These are phyloP conservation scores for Sericinus montela DNA, from an alignment of 2,888 invertebrate species.

Conservation along the genomic window DNA sequence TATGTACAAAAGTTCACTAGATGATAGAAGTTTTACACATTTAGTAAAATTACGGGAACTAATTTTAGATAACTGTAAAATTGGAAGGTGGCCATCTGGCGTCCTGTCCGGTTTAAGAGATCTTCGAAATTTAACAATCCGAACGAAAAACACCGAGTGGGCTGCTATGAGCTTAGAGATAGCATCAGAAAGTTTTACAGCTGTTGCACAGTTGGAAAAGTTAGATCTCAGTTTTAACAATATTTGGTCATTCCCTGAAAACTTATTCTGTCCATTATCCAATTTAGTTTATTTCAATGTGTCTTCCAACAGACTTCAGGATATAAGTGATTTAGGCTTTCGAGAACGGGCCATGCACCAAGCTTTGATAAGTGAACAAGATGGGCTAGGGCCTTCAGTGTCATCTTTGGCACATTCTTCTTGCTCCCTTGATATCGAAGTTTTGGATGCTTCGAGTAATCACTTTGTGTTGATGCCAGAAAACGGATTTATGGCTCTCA, in stretches of 20 bases:
- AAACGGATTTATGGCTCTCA: constrained; percentile 88
- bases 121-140: constrained; percentile 90
- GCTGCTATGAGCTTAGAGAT: constrained; percentile 91
- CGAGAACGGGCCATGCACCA: constrained; percentile 84
- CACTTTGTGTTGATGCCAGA: constrained; percentile 91
- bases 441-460: constrained; percentile 90
- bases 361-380: constrained; percentile 82
- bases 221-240: constrained; percentile 93
- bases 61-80: constrained; percentile 91
- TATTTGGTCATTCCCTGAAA: constrained; percentile 93
- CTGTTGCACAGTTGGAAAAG: constrained; percentile 88
- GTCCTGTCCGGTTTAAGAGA: constrained; percentile 89
- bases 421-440: constrained; percentile 89
- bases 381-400: constrained; percentile 62
- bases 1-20: constrained; percentile 88
- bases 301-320: constrained; percentile 92
- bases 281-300: constrained; percentile 90
- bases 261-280: constrained; percentile 89
- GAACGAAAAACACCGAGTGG: constrained; percentile 91
- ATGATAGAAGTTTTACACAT: constrained; percentile 88
- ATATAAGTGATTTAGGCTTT: constrained; percentile 92
- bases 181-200: constrained; percentile 87
- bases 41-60: constrained; percentile 88
- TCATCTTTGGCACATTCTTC: constrained; percentile 67
- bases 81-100: constrained; percentile 89